A percentile compares a stretch with the other conserved stretches of the same genome.
phyloP scores from a whole-genome alignment of 2,113 vertebrate species.

The pig (Sus scrofa) region DNA sequence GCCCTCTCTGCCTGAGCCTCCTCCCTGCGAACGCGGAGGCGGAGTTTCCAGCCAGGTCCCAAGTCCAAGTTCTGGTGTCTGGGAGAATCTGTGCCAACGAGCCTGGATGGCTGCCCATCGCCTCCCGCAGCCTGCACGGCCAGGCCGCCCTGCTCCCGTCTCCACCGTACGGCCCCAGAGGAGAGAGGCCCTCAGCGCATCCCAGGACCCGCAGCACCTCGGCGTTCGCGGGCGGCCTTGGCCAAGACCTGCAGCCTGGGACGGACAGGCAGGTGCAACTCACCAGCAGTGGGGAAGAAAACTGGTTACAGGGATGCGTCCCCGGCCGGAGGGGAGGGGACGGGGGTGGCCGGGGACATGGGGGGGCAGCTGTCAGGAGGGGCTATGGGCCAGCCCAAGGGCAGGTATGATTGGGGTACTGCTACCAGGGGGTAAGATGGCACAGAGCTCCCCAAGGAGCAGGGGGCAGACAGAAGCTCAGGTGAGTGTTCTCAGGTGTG shows the following conservation, averaged over 20 bases:
- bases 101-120: background rate
- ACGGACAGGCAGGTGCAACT: background rate
- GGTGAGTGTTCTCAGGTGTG: background rate
- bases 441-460: background rate
- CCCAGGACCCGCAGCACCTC: fast-evolving
- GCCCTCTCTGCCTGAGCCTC: background rate
- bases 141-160: background rate
- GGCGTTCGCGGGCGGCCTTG: background rate
- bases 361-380: background rate
- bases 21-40: fast-evolving
- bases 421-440: fast-evolving
- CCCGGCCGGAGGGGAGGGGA: fast-evolving
- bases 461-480: fast-evolving
- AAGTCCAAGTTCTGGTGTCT: fast-evolving
- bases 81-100: fast-evolving
- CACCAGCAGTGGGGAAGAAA: background rate
- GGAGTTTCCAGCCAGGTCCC: background rate
- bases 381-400: background rate
- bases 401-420: fast-evolving
- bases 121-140: background rate
- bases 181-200: background rate
- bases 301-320: background rate
- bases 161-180: background rate
- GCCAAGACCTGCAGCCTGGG: background rate
- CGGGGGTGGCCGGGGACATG: fast-evolving